Evolutionary conservation across 2,888 invertebrate species (phyloP), one percentile per base, ranked within the genome.

Genomic region (Epinotia bilunana): DNA sequence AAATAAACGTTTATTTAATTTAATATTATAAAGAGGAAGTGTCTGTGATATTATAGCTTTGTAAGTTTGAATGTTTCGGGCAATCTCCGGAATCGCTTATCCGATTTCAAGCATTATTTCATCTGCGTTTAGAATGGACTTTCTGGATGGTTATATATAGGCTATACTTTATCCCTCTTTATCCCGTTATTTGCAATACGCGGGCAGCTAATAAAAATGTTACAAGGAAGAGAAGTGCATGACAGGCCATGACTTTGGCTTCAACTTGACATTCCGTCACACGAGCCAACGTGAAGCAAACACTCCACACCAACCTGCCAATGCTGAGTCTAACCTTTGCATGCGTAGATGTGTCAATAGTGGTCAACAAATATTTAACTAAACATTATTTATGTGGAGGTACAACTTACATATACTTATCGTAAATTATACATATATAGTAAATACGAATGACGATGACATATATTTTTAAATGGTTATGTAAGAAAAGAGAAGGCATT

Each of bases 271-370:
- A 88, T 88, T 88, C 86, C 84, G 79, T 80, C 79, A 80, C 77
- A 80, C 77, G 78, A 77, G 79, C 80, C 87, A 86, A 88, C 82
- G 86, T 82, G 78, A 79, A 80, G 79, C 80, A 83, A 84, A 84
- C 85, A 88, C 86, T 88, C 80, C 80, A 82, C 84, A 85, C 82
- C 83, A 77, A 84, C 86, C 85, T 83, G 85, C 83, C 87, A 87
- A 87, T 87, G 86, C 85, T 70, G 83, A 79, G 83, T 80, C 80
- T 82, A 89, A 90, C 90, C 91, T 91, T 91, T 89, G 84, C 80
- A 79, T 83, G 77, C 81, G 79, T 82, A 80, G 55, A 67, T 72
- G 71, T 79, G 83, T 86, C 90, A 88, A 90, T 86, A 90, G 80
- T 82, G 79, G 80, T 82, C 75, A 73, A 77, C 85, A 86, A 90